Evolutionary conservation across 2,113 vertebrate genomes (phyloP).

Genomic region (Podarcis raffonei): DNA sequence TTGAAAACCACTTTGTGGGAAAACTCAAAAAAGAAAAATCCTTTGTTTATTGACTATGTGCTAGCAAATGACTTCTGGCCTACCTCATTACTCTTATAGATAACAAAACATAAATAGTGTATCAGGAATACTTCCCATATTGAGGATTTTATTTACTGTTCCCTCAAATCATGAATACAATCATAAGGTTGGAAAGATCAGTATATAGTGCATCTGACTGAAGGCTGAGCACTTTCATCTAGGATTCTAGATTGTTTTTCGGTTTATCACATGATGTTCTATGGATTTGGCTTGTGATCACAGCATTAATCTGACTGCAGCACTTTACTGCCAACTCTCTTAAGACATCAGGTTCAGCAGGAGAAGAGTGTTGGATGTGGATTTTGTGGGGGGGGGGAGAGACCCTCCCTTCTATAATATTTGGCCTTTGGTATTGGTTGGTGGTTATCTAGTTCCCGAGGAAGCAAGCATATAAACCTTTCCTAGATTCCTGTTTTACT

Average conservation of each 20-base stretch:
- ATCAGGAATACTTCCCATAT: not conserved
- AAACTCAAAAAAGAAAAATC: too few relatives aligned
- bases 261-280: not conserved
- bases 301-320: not conserved
- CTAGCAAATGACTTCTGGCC: not conserved
- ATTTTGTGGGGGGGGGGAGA: not conserved
- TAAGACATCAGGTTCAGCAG: not conserved
- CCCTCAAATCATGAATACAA: not conserved
- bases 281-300: not conserved
- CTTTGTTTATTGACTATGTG: not conserved
- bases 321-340: not conserved
- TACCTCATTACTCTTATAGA: not conserved
- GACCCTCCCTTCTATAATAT: not conserved
- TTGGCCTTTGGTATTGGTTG: not conserved
- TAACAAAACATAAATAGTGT: not conserved
- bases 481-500: not conserved
- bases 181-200: not conserved
- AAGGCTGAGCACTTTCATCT: not conserved
- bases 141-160: not conserved
- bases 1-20: not conserved
- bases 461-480: not conserved
- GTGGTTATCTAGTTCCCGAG: not conserved
- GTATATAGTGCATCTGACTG: not conserved
- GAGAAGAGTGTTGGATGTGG: not conserved
- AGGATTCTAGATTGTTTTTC: not conserved